Base-by-base conservation (phyloP, 2,888 invertebrate genomes). In the Lasioglossum marginatum region DNA sequence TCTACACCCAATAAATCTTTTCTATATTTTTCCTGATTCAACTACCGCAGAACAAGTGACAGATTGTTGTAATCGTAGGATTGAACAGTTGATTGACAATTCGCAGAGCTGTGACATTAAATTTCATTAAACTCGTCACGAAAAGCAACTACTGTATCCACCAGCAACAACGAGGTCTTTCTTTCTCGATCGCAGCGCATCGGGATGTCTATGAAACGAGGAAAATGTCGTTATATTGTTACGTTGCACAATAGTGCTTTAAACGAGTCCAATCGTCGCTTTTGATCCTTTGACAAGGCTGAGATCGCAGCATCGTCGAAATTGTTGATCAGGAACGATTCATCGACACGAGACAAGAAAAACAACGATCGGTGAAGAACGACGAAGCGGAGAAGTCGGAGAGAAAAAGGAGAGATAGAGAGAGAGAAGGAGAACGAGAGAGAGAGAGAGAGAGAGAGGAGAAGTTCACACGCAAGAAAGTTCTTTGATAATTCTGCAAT, bases 401-500 rank as follows among this genome's bases (percentile, higher is more conserved):
- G 63, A 23, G 37, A 48, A 57, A n/a, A 70, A 40, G n/a, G 1
- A 14, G 37, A n/a, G 23, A 1, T n/a, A 40, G 37, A 37, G 34
- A 23, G 19, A 23, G 68, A 23, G 70, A 31, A 31, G 2, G 34
- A 70, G 23, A 40, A 4, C 1, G 23, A 68, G 12, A 0, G n/a
- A 5, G n/a, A 12, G 10, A 10, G n/a, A 40, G 19, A 12, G 12
- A 23, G 45, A 23, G 80, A 40, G 73, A 66, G 48, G 23, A 31
- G 72, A 57, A 73, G 66, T 85, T 89, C 90, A 85, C 89, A 88
- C 91, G 91, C 89, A 89, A 90, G 90, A 91, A 86, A 87, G 90
- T 90, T 89, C 91, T 90, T 91, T 91, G 91, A 91, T 90, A 91
- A 91, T 91, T 89, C 89, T 86, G 91, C 91, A 91, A 88, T 91